A percentile compares a stretch with the other conserved stretches of the same genome.
These are phyloP conservation scores for Diabrotica undecimpunctata DNA, from an alignment of 1,140 invertebrate species.

Conservation along the genomic window DNA sequence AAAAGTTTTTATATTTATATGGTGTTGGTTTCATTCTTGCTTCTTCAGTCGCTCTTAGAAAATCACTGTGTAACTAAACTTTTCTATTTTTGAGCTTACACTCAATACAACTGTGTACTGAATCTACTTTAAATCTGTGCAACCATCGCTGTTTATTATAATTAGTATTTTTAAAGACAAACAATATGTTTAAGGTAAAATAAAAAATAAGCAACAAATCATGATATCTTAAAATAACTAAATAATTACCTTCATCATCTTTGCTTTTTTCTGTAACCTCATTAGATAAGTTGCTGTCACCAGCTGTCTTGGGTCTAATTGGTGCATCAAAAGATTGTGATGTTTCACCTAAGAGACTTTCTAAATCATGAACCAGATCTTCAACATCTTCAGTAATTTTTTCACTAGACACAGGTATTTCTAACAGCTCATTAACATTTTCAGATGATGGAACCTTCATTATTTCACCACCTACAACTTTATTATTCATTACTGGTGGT, in stretches of 20 bases:
- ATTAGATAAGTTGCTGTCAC: background rate
- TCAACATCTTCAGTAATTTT: slow-evolving; percentile 46
- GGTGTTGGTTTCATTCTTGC: too few relatives aligned
- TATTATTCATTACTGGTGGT: slow-evolving; percentile 12
- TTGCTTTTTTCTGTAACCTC: background rate
- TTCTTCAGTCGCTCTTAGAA: too few relatives aligned
- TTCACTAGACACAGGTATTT: slow-evolving; percentile 37
- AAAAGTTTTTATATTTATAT: too few relatives aligned
- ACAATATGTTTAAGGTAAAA: too few relatives aligned
- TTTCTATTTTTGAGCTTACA: too few relatives aligned
- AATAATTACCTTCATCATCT: background rate
- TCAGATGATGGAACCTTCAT: slow-evolving; percentile 19
- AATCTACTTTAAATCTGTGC: too few relatives aligned
- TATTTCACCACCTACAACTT: background rate
- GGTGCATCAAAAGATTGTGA: slow-evolving; percentile 25
- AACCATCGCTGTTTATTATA: too few relatives aligned
- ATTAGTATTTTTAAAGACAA: too few relatives aligned
- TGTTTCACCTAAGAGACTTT: slow-evolving; percentile 43
- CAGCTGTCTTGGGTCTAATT: background rate
- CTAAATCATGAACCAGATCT: slow-evolving; percentile 45
- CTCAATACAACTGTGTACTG: too few relatives aligned
- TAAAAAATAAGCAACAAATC: background rate
- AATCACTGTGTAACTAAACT: too few relatives aligned
- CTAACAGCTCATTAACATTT: slow-evolving; percentile 37
- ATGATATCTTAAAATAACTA: background rate